Conservation (phyloP, 92 coral and sea anemone species). For the Parazoanthus darwini region DNA sequence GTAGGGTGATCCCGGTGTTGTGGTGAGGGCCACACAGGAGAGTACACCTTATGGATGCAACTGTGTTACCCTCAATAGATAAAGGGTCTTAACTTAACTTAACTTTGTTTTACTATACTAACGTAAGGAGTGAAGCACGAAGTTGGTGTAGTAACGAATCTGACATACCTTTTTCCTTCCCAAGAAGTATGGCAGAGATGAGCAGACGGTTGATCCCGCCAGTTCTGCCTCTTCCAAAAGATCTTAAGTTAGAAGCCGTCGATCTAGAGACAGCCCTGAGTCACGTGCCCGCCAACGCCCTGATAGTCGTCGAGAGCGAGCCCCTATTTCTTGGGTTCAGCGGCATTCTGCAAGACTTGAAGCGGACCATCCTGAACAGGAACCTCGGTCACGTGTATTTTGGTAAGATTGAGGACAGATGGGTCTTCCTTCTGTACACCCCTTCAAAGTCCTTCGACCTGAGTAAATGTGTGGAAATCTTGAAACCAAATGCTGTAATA, state of each 20-base stretch:
- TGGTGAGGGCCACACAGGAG: too few relatives aligned
- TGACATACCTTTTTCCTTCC: neutral
- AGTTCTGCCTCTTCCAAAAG: constrained; percentile 11
- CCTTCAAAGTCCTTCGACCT: neutral
- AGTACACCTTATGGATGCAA: too few relatives aligned
- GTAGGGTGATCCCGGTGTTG: too few relatives aligned
- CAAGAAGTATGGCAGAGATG: neutral
- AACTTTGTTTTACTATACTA: too few relatives aligned
- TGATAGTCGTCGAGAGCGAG: constrained; percentile 28
- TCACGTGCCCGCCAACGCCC: constrained; percentile 39
- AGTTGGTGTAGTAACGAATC: neutral
- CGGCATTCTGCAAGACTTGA: constrained; percentile 25
- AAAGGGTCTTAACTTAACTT: too few relatives aligned
- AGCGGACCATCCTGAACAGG: constrained; percentile 30
- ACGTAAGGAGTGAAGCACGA: too few relatives aligned
- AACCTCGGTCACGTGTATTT: constrained; percentile 30
- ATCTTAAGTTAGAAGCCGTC: constrained; percentile 7
- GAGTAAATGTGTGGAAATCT: constrained; percentile 17
- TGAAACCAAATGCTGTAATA: constrained; percentile 25
- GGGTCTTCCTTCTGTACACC: constrained; percentile 23
- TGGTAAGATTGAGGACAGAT: constrained; percentile 33
- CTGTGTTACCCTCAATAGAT: too few relatives aligned
- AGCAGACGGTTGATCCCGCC: neutral
- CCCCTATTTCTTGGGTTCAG: constrained; percentile 23
- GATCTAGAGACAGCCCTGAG: constrained; percentile 28